These are phyloP conservation scores for Lysandra coridon DNA, from an alignment of 2,888 invertebrate species.

Conservation along the genomic window DNA sequence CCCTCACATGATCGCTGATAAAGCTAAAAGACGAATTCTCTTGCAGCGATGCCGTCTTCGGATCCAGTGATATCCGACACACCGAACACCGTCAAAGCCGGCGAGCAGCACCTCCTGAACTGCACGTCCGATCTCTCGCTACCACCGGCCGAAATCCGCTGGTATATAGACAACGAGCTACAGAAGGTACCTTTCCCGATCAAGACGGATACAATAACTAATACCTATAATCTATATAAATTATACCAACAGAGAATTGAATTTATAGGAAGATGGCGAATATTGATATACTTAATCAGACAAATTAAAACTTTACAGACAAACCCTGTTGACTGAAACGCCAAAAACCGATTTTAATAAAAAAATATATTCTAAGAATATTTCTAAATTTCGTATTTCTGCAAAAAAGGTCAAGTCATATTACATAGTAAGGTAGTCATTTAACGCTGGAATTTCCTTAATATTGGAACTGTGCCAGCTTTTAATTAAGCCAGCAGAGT, in stretches of 20 bases:
- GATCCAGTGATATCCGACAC: constrained; percentile 70
- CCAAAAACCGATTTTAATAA: too few species aligned
- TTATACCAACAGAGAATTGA: too few species aligned
- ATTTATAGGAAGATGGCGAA: too few species aligned
- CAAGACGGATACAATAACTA: not conserved
- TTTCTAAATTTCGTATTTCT: not conserved
- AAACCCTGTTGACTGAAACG: too few species aligned
- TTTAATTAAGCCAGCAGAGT: constrained; percentile 4
- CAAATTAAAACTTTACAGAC: too few species aligned
- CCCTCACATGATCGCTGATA: not conserved
- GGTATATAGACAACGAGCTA: constrained; percentile 72
- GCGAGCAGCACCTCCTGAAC: constrained; percentile 70
- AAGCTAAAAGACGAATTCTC: constrained; percentile 15
- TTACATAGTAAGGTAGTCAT: not conserved
- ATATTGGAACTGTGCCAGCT: not conserved
- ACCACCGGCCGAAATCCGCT: constrained; percentile 71
- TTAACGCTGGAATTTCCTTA: not conserved
- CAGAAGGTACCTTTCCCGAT: constrained; percentile 59
- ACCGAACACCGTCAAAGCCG: constrained; percentile 68
- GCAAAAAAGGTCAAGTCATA: not conserved
- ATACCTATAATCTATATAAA: too few species aligned
- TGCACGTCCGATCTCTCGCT: constrained; percentile 75
- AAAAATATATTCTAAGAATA: too few species aligned
- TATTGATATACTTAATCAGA: too few species aligned
- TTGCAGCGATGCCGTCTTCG: constrained; percentile 68